phyloP scores from a whole-genome alignment of 2,888 invertebrate genomes.

The Strigamia maritima region DNA sequence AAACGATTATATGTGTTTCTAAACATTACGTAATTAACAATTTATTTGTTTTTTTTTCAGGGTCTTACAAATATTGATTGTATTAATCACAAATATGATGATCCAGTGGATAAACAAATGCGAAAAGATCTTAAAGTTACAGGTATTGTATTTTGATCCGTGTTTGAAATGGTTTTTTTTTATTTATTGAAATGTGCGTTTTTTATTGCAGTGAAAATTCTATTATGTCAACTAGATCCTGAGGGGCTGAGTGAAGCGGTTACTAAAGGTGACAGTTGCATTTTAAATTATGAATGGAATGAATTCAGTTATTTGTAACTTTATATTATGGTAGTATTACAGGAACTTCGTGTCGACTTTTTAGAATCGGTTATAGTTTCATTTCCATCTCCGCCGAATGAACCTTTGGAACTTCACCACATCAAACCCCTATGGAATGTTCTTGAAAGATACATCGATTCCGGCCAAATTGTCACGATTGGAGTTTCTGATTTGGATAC shows the following conservation, averaged over 20 bases:
- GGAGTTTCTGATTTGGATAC: conserved; percentile 90
- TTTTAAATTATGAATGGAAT: not conserved
- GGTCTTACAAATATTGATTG: conserved; percentile 34
- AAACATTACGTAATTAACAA: conserved; percentile 26
- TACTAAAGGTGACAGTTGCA: conserved; percentile 61
- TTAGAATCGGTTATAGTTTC: conserved; percentile 81
- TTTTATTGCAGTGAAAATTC: conserved; percentile 67
- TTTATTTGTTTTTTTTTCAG: conserved; percentile 19
- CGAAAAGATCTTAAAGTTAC: conserved; percentile 76
- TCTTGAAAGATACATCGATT: conserved; percentile 67
- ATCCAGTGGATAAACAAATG: conserved; percentile 66
- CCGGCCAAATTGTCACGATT: conserved; percentile 66
- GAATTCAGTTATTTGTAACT: not conserved
- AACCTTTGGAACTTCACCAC: conserved; percentile 56
- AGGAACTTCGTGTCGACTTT: conserved; percentile 65
- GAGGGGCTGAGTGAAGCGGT: conserved; percentile 68
- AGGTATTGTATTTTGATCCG: conserved; percentile 34
- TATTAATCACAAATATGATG: conserved; percentile 58
- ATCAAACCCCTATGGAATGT: conserved; percentile 73
- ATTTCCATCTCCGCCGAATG: conserved; percentile 55
- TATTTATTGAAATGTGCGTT: not conserved
- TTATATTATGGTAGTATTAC: conserved; percentile 62
- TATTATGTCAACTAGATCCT: conserved; percentile 68
- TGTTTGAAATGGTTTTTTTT: not conserved
- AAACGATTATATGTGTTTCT: not conserved